These are phyloP conservation scores for Deilephila elpenor DNA, from an alignment of 2,888 invertebrate species.

Conservation along the genomic window DNA sequence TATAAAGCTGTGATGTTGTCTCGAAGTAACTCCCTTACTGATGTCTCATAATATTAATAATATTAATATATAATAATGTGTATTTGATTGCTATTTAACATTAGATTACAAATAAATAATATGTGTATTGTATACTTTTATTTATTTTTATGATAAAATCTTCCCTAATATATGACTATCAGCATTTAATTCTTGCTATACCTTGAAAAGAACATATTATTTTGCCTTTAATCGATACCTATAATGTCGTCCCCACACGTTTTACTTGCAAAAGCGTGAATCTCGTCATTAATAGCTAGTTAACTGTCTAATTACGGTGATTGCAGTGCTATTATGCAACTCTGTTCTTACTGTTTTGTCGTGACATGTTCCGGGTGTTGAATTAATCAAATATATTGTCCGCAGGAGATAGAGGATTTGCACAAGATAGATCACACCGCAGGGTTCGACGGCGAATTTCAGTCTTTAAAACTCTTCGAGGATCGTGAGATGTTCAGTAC, in stretches of 20 bases:
- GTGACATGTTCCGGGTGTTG: background rate
- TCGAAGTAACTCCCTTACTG: too few species aligned
- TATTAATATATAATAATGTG: too few species aligned
- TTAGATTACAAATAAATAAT: too few species aligned
- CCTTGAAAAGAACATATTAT: background rate
- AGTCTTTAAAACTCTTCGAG: conserved; percentile 95
- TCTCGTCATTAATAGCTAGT: background rate
- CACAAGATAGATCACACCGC: conserved; percentile 53
- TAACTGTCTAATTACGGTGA: background rate
- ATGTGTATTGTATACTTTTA: too few species aligned
- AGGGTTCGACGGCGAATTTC: conserved; percentile 98
- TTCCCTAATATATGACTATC: too few species aligned
- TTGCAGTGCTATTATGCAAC: background rate
- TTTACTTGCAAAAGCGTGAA: background rate
- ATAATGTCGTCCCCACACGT: background rate
- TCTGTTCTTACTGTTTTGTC: background rate
- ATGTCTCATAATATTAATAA: too few species aligned
- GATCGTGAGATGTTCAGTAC: conserved; percentile 94
- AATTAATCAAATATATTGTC: conserved; percentile 24
- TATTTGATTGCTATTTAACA: too few species aligned
- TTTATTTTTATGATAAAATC: too few species aligned
- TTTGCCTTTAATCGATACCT: background rate
- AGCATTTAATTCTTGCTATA: background rate
- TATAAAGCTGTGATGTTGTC: too few species aligned
- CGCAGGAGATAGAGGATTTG: conserved; percentile 61